phyloP scores from a whole-genome alignment of 2,113 vertebrate genomes.

The Oncorhynchus kisutch region DNA sequence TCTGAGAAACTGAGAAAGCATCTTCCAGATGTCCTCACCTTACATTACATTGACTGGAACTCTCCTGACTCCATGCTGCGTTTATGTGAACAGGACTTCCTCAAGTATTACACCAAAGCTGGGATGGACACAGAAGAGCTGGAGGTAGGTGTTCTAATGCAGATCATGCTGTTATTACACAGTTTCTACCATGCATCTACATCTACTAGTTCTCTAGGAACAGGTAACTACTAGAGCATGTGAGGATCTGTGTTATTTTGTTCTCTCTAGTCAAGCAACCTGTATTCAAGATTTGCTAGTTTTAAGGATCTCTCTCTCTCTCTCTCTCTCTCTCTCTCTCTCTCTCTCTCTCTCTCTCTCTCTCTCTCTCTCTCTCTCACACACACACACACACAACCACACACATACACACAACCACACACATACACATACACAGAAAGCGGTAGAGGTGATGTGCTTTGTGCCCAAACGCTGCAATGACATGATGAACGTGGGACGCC shows the following conservation, averaged over 20 bases:
- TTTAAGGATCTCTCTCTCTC: neutral
- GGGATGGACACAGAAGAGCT: slow-evolving; percentile 82
- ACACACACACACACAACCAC: no score
- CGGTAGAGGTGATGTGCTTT: slow-evolving; percentile 91
- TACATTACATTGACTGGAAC: slow-evolving; percentile 21
- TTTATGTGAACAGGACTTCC: slow-evolving; percentile 83
- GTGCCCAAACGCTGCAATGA: slow-evolving; percentile 92
- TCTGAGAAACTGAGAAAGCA: slow-evolving; percentile 32
- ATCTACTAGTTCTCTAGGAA: no score
- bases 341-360: no score
- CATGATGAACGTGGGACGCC: slow-evolving; percentile 92
- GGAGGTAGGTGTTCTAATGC: slow-evolving; percentile 71
- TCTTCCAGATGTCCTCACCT: slow-evolving; percentile 52
- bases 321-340: neutral
- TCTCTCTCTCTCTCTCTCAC: no score
- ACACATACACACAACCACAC: no score
- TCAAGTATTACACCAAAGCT: slow-evolving; percentile 88
- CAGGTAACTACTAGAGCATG: neutral
- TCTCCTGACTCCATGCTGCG: slow-evolving; percentile 55
- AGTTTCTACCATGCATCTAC: neutral
- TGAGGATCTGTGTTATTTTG: neutral
- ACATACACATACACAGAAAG: slow-evolving; percentile 71
- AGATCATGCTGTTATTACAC: neutral
- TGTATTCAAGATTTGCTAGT: no score
- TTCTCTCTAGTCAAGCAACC: neutral